Evolutionary conservation across 2,113 vertebrate genomes (phyloP), one percentile per base, ranked within the genome.

Genomic region (Microcebus ravelobensis): DNA sequence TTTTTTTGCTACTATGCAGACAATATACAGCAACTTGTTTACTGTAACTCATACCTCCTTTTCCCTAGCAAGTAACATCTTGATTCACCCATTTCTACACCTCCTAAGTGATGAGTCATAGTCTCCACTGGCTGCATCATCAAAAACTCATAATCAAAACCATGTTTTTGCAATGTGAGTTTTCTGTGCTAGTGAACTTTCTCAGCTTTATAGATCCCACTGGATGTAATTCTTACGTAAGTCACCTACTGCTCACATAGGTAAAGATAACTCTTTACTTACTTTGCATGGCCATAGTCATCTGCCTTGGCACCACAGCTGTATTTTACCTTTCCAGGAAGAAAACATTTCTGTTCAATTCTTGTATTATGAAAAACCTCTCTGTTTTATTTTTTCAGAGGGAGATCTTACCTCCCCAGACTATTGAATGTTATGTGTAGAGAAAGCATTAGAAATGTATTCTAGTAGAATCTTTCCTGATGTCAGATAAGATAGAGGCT

Each of bases 131-230:
- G n/a, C 74, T 45, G n/a, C 77, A 55, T 96, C 83, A 87, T 94
- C 87, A 95, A 96, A 92, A 96, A 94, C 31, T 74, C 48, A 67
- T 91, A 84, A 96, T 96, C 79, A 89, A 84, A 97, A 86, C 83
- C 77, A 92, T 29, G 76, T 82, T 80, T 73, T 63, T 84, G 81
- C 87, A 63, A 9, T 34, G 36, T 74, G 92, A 68, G 45, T 84
- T n/a, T 92, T 84, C 29, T 81, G 25, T 73, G 86, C 36, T 74
- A 50, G 52, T 94, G 86, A 63, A 89, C 68, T 50, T 92, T 83
- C 86, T 95, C 83, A 82, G 68, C 39, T 77, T 93, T 81, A 25
- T 79, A 31, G 45, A 63, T 29, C 57, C 12, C 85, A 1, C 17
- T 92, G 71, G 55, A 74, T 81, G 29, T 65, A 74, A 59, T 42